Percentiles rank a stretch among this genome's conserved stretches.
phyloP scores from a whole-genome alignment of 1,140 invertebrate species.

The Drosophila triauraria region DNA sequence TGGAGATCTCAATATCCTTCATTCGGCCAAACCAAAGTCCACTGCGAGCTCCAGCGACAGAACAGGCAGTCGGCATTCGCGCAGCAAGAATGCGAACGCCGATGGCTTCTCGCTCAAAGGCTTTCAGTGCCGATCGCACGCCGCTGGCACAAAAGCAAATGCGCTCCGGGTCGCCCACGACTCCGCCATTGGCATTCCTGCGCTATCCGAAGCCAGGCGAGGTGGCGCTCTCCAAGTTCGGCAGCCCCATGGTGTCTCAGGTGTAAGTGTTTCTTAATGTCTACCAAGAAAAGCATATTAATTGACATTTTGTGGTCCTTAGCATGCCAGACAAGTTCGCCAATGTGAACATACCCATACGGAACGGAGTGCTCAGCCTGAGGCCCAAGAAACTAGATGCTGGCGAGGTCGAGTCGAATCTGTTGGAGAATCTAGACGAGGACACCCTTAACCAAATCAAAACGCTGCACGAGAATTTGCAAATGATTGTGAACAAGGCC shows the following conservation, averaged over 20 bases:
- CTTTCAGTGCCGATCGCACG: conserved; percentile 80
- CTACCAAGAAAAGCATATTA: background rate
- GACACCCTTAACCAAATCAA: conserved; percentile 74
- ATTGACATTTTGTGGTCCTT: background rate
- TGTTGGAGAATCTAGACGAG: conserved; percentile 68
- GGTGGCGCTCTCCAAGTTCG: conserved; percentile 87
- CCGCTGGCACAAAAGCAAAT: conserved; percentile 16
- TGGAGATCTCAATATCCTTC: conserved; percentile 33
- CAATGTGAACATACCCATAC: conserved; percentile 87
- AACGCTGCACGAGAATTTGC: conserved; percentile 74
- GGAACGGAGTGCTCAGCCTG: conserved; percentile 85
- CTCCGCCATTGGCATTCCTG: conserved; percentile 86
- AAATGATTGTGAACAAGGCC: conserved; percentile 74
- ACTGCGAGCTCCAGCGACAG: background rate
- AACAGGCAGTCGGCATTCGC: conserved; percentile 49
- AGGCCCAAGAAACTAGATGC: conserved; percentile 68
- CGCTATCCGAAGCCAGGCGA: conserved; percentile 87
- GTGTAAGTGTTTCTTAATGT: conserved; percentile 51
- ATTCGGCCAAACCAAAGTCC: conserved; percentile 34
- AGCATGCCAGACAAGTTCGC: conserved; percentile 85
- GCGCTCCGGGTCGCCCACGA: conserved; percentile 84
- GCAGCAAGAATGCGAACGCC: conserved; percentile 80
- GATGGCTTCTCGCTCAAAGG: conserved; percentile 67
- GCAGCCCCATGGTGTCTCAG: conserved; percentile 87
- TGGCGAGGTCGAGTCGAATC: conserved; percentile 60